Conservation (phyloP, 2,797 vertebrate genomes). For the Thamnophis elegans region DNA sequence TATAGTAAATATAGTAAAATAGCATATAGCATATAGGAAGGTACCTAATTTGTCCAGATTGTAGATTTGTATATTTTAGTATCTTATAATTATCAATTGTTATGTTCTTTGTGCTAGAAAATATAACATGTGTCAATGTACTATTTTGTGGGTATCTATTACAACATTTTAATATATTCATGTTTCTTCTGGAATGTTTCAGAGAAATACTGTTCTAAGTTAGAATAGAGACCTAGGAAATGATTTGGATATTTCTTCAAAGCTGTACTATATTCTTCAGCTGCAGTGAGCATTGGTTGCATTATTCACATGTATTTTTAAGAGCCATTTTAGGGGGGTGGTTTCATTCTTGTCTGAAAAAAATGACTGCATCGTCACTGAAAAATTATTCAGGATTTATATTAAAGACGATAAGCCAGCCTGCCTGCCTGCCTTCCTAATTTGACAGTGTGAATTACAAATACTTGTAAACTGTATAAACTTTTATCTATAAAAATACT, state of each 20-base stretch:
- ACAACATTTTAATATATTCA: background rate
- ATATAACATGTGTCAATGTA: background rate
- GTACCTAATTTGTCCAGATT: background rate
- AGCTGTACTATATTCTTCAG: background rate
- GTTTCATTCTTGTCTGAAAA: slow-evolving; percentile 38
- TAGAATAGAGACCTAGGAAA: background rate
- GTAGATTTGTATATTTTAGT: background rate
- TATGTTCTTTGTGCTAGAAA: background rate
- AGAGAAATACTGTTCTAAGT: background rate
- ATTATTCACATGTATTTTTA: slow-evolving; percentile 44
- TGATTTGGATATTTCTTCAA: background rate
- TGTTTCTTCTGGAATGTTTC: background rate
- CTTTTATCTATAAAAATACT: slow-evolving; percentile 29
- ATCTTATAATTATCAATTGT: background rate
- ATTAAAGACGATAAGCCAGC: slow-evolving; percentile 29
- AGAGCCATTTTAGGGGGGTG: slow-evolving; percentile 21
- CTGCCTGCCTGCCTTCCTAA: slow-evolving; percentile 51
- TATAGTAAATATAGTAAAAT: too few species aligned
- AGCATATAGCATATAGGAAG: background rate
- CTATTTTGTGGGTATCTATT: background rate
- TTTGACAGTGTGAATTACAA: slow-evolving; percentile 32
- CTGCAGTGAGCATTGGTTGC: slow-evolving; percentile 16
- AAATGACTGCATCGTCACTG: slow-evolving; percentile 38
- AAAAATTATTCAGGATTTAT: slow-evolving; percentile 37
- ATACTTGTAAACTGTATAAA: slow-evolving; percentile 39